These are phyloP conservation scores for Adelges cooleyi DNA, from an alignment of 1,140 invertebrate species.

Conservation along the genomic window DNA sequence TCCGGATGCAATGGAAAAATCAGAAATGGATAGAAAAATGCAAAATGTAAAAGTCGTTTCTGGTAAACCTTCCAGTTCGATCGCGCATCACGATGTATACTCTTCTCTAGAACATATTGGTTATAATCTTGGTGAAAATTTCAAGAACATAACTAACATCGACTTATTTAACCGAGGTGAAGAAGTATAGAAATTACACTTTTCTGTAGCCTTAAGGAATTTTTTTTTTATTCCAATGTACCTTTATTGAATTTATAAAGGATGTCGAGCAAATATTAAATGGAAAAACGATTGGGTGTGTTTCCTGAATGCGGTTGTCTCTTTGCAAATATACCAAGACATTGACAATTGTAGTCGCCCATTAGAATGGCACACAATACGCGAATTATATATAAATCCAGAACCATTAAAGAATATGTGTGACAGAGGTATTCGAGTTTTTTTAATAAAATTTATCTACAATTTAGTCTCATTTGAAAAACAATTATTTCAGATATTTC, in stretches of 20 bases:
- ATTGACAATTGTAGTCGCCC: not conserved
- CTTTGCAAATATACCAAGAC: not conserved
- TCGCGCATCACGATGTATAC: constrained; percentile 1
- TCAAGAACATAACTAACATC: not conserved
- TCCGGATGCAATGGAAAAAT: not conserved
- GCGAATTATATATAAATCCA: constrained; percentile 1
- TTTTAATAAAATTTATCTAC: not conserved
- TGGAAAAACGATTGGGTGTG: not conserved
- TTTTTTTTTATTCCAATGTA: not conserved
- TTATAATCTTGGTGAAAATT: not conserved
- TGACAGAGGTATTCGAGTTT: not conserved
- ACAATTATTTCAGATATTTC: constrained; percentile 11
- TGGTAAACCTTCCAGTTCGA: not conserved
- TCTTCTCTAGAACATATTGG: not conserved
- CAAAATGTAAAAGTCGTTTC: not conserved
- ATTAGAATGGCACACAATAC: not conserved
- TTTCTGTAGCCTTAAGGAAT: not conserved
- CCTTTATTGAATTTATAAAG: constrained; percentile 1
- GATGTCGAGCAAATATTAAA: not conserved
- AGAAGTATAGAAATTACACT: not conserved
- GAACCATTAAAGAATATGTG: not conserved
- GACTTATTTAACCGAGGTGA: constrained; percentile 5
- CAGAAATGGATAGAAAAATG: not conserved
- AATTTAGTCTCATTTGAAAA: no score
- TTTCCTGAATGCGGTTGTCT: not conserved